Evolutionary conservation across 1,140 invertebrate genomes (phyloP).

Genomic region (Nasonia vitripennis): DNA sequence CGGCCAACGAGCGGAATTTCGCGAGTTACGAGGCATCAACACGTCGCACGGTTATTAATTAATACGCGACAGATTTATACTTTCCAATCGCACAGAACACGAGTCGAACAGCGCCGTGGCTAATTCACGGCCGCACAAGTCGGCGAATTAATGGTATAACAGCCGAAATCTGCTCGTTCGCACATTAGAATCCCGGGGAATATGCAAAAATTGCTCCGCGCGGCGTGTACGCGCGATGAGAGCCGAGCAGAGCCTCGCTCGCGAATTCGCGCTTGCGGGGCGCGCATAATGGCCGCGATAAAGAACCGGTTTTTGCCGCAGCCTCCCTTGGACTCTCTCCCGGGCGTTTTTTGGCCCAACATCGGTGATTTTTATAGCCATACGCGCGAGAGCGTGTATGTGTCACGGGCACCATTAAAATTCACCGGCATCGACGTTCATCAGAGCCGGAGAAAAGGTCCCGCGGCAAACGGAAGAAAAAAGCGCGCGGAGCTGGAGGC

Average conservation of each 20-base stretch:
- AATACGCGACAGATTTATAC: background rate
- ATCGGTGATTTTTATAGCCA: slow-evolving; percentile 49
- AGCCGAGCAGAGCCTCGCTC: background rate
- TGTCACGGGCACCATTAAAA: slow-evolving; percentile 50
- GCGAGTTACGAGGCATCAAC: slow-evolving; percentile 6
- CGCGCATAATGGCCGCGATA: slow-evolving; percentile 51
- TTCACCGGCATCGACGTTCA: slow-evolving; percentile 52
- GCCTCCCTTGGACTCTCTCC: slow-evolving; percentile 11
- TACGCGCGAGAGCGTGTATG: slow-evolving; percentile 20
- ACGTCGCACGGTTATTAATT: background rate
- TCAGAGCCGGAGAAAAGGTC: slow-evolving; percentile 44
- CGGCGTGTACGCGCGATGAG: too few species aligned
- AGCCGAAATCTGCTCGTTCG: background rate
- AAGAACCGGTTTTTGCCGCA: slow-evolving; percentile 47
- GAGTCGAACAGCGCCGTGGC: too few species aligned
- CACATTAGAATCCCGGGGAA: slow-evolving; percentile 21
- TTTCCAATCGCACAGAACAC: background rate
- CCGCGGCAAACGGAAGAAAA: slow-evolving; percentile 14
- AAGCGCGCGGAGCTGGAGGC: background rate
- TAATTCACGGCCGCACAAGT: too few species aligned
- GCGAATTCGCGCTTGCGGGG: slow-evolving; percentile 33
- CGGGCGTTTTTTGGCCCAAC: slow-evolving; percentile 40
- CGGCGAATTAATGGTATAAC: too few species aligned
- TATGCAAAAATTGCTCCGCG: slow-evolving; percentile 35
- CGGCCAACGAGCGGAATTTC: slow-evolving; percentile 7